A percentile compares a stretch with the other conserved stretches of the same genome.
Evolutionary conservation across 1,140 invertebrate species (phyloP).

Genomic region (Ostrea denselamellosa): DNA sequence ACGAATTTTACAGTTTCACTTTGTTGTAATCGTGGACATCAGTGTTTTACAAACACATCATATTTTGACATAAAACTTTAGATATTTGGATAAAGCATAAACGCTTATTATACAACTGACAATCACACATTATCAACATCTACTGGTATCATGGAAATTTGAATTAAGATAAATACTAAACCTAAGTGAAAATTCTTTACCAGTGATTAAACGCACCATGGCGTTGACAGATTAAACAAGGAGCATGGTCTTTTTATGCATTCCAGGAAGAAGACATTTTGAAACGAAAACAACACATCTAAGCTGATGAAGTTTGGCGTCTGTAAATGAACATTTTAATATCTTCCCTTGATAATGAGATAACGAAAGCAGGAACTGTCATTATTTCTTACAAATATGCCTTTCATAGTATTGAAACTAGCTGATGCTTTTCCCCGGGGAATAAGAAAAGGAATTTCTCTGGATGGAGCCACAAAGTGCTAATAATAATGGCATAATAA

Average conservation of each 20-base stretch:
- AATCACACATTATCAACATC: too few species aligned
- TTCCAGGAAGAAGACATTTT: background rate
- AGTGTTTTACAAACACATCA: too few species aligned
- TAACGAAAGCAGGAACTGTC: background rate
- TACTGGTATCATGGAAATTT: too few species aligned
- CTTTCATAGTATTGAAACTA: background rate
- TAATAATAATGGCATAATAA: background rate
- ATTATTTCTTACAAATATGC: constrained; percentile 7
- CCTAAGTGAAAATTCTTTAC: too few species aligned
- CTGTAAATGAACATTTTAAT: background rate
- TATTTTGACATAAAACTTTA: too few species aligned
- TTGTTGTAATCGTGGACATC: too few species aligned
- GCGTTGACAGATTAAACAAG: background rate
- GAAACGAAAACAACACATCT: background rate
- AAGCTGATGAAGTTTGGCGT: background rate
- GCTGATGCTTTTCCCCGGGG: background rate
- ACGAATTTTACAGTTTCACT: too few species aligned
- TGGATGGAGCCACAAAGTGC: background rate
- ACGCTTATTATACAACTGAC: too few species aligned
- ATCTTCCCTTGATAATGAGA: background rate
- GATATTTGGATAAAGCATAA: too few species aligned
- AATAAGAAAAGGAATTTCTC: background rate
- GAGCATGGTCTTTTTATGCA: background rate
- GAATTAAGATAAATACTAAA: too few species aligned
- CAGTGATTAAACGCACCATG: background rate